Evolutionary conservation across 2,113 vertebrate species (phyloP).

Genomic region (Anas platyrhynchos): DNA sequence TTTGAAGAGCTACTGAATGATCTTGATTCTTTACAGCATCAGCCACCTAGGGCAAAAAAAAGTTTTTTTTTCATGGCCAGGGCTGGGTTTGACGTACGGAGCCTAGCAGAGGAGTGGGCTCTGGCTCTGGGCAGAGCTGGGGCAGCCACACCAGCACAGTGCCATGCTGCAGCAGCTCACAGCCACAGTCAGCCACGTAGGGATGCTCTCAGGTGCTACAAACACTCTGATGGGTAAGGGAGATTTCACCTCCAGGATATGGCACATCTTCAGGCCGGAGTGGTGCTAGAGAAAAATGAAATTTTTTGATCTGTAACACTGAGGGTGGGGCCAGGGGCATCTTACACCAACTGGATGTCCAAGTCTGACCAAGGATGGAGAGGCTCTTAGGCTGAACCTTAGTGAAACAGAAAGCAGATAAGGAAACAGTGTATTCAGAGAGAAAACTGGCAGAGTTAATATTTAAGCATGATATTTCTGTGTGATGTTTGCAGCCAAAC

Average conservation of each 20-base stretch:
- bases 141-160: background rate
- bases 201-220: background rate
- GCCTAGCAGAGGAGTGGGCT: background rate
- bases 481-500: background rate
- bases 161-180: background rate
- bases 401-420: background rate
- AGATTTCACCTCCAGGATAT: background rate
- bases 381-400: background rate
- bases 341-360: background rate
- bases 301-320: background rate
- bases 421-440: accelerated
- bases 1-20: background rate
- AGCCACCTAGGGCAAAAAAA: background rate
- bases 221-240: background rate
- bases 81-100: accelerated
- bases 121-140: background rate
- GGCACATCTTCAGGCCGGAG: background rate
- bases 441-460: background rate
- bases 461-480: background rate
- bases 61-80: background rate
- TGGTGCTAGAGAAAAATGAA: background rate
- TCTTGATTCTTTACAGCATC: background rate
- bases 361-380: background rate
- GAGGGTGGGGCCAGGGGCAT: background rate
- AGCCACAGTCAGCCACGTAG: background rate